A percentile compares a stretch with the other conserved stretches of the same genome.
Conservation (phyloP, 1,140 invertebrate genomes). For the Diabrotica virgifera region DNA sequence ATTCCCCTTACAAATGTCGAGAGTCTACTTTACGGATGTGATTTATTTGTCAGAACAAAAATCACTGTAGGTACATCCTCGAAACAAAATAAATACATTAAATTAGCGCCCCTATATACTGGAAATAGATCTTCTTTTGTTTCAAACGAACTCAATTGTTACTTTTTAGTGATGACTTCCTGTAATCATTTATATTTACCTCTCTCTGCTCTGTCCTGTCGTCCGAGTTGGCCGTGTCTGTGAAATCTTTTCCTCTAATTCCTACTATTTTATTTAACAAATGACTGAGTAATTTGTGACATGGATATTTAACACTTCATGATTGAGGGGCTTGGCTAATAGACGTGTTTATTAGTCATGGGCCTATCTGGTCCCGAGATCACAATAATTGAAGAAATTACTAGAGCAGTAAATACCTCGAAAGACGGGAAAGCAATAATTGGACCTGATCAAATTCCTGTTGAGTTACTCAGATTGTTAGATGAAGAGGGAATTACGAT, state of each 20-base stretch:
- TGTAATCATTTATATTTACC: conserved; percentile 18
- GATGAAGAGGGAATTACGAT: no score
- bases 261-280: no score
- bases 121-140: conserved; percentile 17
- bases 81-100: conserved; percentile 13
- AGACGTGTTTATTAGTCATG: no score
- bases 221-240: conserved; percentile 3
- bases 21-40: conserved; percentile 5
- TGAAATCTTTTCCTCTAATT: neutral
- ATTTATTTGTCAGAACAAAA: conserved; percentile 16
- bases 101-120: conserved; percentile 14
- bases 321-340: no score
- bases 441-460: no score
- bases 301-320: no score
- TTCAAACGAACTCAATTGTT: conserved; percentile 20
- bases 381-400: no score
- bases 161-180: conserved; percentile 19
- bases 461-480: no score
- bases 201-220: neutral
- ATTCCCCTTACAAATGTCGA: conserved; percentile 4
- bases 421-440: no score
- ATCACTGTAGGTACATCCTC: conserved; percentile 11
- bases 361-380: no score
- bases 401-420: no score
- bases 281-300: no score